Percentiles rank a stretch among this genome's conserved stretches.
These are phyloP conservation scores for Syngnathus floridae DNA, from an alignment of 2,113 vertebrate genomes.

Conservation along the genomic window DNA sequence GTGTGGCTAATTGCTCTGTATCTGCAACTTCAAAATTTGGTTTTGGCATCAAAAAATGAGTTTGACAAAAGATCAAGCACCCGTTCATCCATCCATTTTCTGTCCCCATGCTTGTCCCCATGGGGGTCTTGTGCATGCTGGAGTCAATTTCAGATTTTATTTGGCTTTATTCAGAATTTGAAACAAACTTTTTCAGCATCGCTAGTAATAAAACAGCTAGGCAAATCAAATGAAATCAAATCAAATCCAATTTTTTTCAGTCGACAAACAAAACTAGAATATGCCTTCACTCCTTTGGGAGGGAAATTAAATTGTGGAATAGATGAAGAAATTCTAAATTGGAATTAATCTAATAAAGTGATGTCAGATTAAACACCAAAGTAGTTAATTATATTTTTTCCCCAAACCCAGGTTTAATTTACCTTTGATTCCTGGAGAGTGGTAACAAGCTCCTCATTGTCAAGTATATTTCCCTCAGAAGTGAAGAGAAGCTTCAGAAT, in stretches of 20 bases:
- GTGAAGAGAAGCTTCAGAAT: slow-evolving; percentile 77
- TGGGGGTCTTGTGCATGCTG: no score
- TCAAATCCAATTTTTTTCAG: not conserved
- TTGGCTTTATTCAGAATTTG: not conserved
- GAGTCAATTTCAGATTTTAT: not conserved
- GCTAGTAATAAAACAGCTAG: no score
- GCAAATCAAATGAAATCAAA: not conserved
- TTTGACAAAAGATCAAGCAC: not conserved
- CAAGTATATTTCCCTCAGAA: slow-evolving; percentile 76
- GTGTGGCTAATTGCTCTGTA: not conserved
- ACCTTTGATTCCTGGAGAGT: slow-evolving; percentile 79
- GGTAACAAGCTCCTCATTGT: slow-evolving; percentile 76
- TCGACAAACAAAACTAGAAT: not conserved
- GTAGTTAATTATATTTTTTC: not conserved
- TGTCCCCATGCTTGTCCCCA: no score
- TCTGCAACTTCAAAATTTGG: not conserved
- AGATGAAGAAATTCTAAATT: not conserved
- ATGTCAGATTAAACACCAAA: not conserved
- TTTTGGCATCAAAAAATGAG: not conserved
- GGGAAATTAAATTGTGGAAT: not conserved
- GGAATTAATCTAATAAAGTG: not conserved
- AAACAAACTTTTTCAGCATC: not conserved
- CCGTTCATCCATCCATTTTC: no score
- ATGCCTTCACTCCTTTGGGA: not conserved
- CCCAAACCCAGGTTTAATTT: not conserved